A percentile compares a stretch with the other conserved stretches of the same genome.
Evolutionary conservation across 2,888 invertebrate genomes (phyloP).

Genomic region (Agriopis marginaria): DNA sequence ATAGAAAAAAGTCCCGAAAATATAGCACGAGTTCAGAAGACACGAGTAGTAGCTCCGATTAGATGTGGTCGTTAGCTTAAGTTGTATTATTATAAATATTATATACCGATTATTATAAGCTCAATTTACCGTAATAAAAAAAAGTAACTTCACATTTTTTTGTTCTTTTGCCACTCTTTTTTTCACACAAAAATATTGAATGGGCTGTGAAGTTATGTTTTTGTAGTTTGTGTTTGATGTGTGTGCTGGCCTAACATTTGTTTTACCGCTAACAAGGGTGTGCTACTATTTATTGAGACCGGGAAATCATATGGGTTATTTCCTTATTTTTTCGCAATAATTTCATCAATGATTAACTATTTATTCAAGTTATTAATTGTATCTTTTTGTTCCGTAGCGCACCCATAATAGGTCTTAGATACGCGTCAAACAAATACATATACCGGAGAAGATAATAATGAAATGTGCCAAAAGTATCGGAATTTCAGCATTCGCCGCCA

Average conservation of each 20-base stretch:
- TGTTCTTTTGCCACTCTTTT: slow-evolving; percentile 21
- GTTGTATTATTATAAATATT: slow-evolving; percentile 39
- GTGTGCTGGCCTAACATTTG: slow-evolving; percentile 39
- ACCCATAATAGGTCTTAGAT: slow-evolving; percentile 78
- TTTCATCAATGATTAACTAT: slow-evolving; percentile 45
- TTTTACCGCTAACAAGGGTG: slow-evolving; percentile 66
- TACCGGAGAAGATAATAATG: slow-evolving; percentile 72
- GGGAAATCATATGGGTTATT: slow-evolving; percentile 16
- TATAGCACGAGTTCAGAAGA: slow-evolving; percentile 82
- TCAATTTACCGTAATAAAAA: slow-evolving; percentile 26
- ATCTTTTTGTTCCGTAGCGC: slow-evolving; percentile 79
- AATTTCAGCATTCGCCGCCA: slow-evolving; percentile 59
- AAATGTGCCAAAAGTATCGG: slow-evolving; percentile 46
- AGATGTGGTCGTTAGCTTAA: slow-evolving; percentile 61
- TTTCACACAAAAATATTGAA: slow-evolving; percentile 18
- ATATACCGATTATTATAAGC: slow-evolving; percentile 37
- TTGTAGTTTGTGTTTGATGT: slow-evolving; percentile 37
- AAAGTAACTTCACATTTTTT: slow-evolving; percentile 26
- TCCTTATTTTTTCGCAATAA: slow-evolving; percentile 4
- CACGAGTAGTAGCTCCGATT: slow-evolving; percentile 80
- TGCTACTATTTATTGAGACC: slow-evolving; percentile 58
- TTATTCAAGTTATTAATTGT: slow-evolving; percentile 12
- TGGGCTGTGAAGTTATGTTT: slow-evolving; percentile 44
- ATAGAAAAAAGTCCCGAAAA: slow-evolving; percentile 84
- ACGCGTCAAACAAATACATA: slow-evolving; percentile 80